These are phyloP conservation scores for Maniola hyperantus DNA, from an alignment of 2,888 invertebrate genomes.

Conservation along the genomic window DNA sequence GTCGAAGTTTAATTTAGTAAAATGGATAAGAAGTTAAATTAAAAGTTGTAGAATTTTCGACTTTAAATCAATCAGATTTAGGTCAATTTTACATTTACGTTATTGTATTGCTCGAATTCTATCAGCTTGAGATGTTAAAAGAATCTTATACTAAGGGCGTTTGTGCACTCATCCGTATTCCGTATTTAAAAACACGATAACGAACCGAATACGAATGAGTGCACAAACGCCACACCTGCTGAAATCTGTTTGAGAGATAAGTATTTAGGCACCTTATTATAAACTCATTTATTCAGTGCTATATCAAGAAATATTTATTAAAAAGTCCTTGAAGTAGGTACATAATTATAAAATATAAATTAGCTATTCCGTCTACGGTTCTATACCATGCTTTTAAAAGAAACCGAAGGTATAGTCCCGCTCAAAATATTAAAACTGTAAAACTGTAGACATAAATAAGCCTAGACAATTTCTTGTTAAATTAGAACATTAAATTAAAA, in stretches of 20 bases:
- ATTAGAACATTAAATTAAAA: not conserved
- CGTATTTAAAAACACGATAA: too few species aligned
- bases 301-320: not conserved
- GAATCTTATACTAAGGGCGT: too few species aligned
- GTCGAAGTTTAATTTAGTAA: too few species aligned
- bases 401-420: constrained; percentile 15
- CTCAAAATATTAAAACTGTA: constrained; percentile 15
- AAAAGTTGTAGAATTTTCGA: too few species aligned
- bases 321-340: not conserved
- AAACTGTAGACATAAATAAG: not conserved
- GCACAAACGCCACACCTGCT: too few species aligned
- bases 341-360: not conserved
- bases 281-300: not conserved
- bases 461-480: constrained; percentile 10
- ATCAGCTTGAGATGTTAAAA: too few species aligned
- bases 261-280: not conserved
- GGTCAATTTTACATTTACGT: too few species aligned
- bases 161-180: too few species aligned
- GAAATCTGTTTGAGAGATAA: not conserved
- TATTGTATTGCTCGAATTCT: too few species aligned
- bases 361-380: not conserved
- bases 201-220: too few species aligned
- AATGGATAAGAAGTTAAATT: too few species aligned
- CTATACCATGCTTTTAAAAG: not conserved
- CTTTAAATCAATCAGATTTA: too few species aligned